These are phyloP conservation scores for Tinea trinotella DNA, from an alignment of 2,888 invertebrate species.

Conservation along the genomic window DNA sequence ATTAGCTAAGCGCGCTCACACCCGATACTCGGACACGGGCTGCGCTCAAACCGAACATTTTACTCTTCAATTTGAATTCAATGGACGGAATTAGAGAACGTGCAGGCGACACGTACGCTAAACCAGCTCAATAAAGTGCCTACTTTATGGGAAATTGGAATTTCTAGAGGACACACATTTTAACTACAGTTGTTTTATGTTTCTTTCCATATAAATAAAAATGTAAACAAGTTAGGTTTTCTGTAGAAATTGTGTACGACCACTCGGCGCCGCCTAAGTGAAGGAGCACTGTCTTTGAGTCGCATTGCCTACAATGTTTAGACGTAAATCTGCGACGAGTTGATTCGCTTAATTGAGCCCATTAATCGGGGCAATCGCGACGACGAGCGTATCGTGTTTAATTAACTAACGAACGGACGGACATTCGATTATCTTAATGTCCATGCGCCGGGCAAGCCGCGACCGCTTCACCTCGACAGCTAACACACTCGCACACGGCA, in stretches of 20 bases:
- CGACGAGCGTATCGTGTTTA: slow-evolving; percentile 62
- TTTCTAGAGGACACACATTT: slow-evolving; percentile 29
- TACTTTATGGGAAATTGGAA: slow-evolving; percentile 43
- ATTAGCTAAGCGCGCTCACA: slow-evolving; percentile 55
- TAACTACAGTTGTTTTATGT: slow-evolving; percentile 23
- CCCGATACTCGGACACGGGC: slow-evolving; percentile 38
- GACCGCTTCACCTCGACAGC: slow-evolving; percentile 23
- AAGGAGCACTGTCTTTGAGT: not conserved
- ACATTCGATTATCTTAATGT: slow-evolving; percentile 59
- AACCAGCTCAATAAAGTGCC: slow-evolving; percentile 44
- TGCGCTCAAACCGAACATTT: slow-evolving; percentile 43
- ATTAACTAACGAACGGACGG: slow-evolving; percentile 64
- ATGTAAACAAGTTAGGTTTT: not conserved
- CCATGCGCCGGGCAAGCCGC: slow-evolving; percentile 36
- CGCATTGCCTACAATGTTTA: not conserved
- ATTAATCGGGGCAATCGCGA: slow-evolving; percentile 57
- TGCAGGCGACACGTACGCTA: slow-evolving; percentile 39
- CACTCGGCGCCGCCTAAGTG: not conserved
- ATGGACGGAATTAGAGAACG: slow-evolving; percentile 59
- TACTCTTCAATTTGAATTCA: slow-evolving; percentile 68
- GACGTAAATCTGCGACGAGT: slow-evolving; percentile 52
- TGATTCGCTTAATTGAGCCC: slow-evolving; percentile 65
- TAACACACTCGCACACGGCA: slow-evolving; percentile 15
- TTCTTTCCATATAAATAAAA: slow-evolving; percentile 17
- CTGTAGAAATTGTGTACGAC: not conserved